These are phyloP conservation scores for Myotis pilosus DNA, from an alignment of 2,797 vertebrate species.

Conservation along the genomic window DNA sequence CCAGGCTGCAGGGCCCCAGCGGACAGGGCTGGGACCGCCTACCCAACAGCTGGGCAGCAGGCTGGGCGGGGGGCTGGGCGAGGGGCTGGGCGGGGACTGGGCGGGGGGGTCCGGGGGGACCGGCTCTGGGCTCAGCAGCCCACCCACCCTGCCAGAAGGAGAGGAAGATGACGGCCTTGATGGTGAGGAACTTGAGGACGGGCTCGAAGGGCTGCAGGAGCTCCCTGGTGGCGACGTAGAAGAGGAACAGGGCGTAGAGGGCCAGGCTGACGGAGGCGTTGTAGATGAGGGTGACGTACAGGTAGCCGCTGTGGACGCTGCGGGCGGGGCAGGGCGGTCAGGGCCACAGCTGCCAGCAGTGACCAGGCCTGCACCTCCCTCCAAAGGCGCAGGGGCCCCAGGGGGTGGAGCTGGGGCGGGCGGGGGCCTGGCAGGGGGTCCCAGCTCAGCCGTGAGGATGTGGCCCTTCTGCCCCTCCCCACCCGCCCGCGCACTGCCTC, in stretches of 20 bases:
- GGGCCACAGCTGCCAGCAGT: no score
- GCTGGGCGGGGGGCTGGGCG: background rate
- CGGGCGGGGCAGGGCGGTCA: background rate
- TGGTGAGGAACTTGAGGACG: conserved; percentile 96
- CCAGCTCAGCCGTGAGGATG: accelerated
- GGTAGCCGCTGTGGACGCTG: conserved; percentile 93
- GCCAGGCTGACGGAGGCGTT: conserved; percentile 96
- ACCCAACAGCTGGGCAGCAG: background rate
- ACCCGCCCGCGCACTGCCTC: background rate
- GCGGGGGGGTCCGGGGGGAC: background rate
- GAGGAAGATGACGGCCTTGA: conserved; percentile 97
- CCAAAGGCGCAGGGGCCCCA: background rate
- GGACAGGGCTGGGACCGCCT: background rate
- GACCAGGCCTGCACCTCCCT: background rate
- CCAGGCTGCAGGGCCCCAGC: background rate
- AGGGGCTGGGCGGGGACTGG: no score
- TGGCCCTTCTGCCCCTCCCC: background rate
- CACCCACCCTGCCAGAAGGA: conserved; percentile 97
- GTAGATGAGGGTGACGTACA: conserved; percentile 97
- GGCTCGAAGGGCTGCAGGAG: conserved; percentile 93
- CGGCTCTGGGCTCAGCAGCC: background rate
- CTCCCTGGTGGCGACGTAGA: conserved; percentile 95
- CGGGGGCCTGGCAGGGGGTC: background rate
- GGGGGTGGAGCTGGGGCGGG: background rate
- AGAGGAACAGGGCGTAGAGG: conserved; percentile 95